Base-by-base conservation (phyloP, 2,888 invertebrate species). In the Heteropelma amictum region DNA sequence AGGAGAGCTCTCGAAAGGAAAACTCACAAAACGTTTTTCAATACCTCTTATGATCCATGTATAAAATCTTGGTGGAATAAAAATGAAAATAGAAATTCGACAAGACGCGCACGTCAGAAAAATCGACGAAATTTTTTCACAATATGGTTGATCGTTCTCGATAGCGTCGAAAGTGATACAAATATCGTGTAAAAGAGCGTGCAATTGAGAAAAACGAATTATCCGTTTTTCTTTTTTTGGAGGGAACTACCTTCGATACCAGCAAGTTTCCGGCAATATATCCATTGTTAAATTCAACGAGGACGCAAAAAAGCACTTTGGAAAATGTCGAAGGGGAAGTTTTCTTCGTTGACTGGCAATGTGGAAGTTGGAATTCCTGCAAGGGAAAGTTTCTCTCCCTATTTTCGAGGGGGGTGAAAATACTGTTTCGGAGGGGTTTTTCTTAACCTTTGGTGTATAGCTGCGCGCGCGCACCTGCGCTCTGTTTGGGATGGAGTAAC, bases 391-490 rank as follows among this genome's bases (percentile, higher is more conserved):
- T 47, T 21, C 8, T 21, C 60, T 38, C 51, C 35, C 17, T 53
- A 60, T 63, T 54, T 58, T 47, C 33, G 47, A 23, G 23, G 33
- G 56, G 60, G 74, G 72, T 70, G 67, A 28, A 72, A 71, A 64
- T 63, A 35, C 28, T 49, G 60, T 45, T 30, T 58, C 33, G 67
- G 51, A 65, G 53, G 38, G 72, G 23, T 65, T 69, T 72, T 73
- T 79, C 77, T 77, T 81, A 81, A 81, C 81, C 81, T 80, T n/a
- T 72, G 19, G 58, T 69, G 33, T 53, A 53, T 73, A 78, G 61
- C 75, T 63, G 78, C 65, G 76, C 75, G 77, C 68, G 64, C 68
- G 77, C 82, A 85, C 84, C 83, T 86, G 85, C 80, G 79, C 79
- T 70, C 71, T 64, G 76, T 33, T 65, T n/a, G 47, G 61, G 23